Conservation (phyloP, 2,888 invertebrate genomes). For the Thera obeliscata region DNA sequence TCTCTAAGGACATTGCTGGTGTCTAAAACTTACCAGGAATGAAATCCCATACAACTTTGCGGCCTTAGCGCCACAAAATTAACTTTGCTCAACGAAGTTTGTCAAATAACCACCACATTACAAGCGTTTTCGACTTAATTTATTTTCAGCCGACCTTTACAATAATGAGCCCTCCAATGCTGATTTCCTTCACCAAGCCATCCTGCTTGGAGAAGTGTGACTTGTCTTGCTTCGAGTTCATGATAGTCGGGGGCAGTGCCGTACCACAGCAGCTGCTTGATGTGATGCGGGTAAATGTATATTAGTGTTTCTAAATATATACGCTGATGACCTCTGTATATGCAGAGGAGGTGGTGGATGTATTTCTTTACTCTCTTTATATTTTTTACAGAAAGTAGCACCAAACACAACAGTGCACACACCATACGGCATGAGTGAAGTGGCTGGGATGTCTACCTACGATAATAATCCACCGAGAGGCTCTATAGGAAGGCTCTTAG, state of each 20-base stretch:
- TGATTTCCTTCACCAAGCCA: conserved; percentile 56
- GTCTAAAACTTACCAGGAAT: too few species aligned
- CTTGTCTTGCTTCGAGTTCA: conserved; percentile 57
- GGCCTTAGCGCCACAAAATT: too few species aligned
- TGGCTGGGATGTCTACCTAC: background rate
- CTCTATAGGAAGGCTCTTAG: background rate
- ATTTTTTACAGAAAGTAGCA: background rate
- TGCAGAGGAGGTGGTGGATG: too few species aligned
- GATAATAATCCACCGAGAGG: background rate
- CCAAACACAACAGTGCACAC: background rate
- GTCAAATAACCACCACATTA: too few species aligned
- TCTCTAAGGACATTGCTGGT: too few species aligned
- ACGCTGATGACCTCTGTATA: background rate
- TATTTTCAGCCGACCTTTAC: conserved; percentile 61
- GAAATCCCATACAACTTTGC: too few species aligned
- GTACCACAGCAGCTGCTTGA: conserved; percentile 55
- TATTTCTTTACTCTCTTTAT: background rate
- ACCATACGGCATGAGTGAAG: conserved; percentile 2
- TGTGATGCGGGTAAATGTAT: conserved; percentile 59
- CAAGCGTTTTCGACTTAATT: background rate
- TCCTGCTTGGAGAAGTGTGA: conserved; percentile 56
- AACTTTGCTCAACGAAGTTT: too few species aligned
- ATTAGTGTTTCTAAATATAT: background rate
- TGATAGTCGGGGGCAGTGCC: conserved; percentile 63
- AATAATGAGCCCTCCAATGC: conserved; percentile 60